Percentiles rank a stretch among this genome's conserved stretches.
Evolutionary conservation across 1,140 invertebrate species (phyloP).

Genomic region (Samia ricini): DNA sequence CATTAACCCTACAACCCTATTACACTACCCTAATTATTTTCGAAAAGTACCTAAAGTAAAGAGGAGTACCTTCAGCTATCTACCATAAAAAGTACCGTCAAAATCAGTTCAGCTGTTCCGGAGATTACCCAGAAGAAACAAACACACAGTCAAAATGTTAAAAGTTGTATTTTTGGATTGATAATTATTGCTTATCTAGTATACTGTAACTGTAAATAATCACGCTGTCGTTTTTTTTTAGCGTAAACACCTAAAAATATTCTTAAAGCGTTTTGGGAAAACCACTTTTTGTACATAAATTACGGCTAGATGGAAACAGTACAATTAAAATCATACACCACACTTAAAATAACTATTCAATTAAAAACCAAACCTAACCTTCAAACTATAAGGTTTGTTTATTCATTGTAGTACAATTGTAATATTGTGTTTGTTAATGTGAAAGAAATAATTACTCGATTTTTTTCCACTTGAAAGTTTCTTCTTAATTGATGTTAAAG

Average conservation of each 20-base stretch:
- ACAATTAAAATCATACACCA: background rate
- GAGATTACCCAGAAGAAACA: too few species aligned
- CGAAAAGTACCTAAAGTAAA: too few species aligned
- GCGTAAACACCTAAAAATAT: conserved; percentile 35
- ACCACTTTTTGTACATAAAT: conserved; percentile 13
- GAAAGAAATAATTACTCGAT: conserved; percentile 23
- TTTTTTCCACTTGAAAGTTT: conserved; percentile 22
- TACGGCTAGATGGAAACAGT: conserved; percentile 15
- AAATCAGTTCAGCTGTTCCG: too few species aligned
- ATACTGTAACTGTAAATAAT: too few species aligned
- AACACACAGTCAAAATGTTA: too few species aligned
- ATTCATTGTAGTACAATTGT: background rate
- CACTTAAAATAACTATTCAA: background rate
- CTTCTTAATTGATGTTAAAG: conserved; percentile 25
- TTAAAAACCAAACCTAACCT: conserved; percentile 6
- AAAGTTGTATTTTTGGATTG: too few species aligned
- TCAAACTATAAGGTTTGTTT: conserved; percentile 4
- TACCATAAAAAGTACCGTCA: too few species aligned
- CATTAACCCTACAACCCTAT: too few species aligned
- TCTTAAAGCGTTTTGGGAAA: conserved; percentile 27
- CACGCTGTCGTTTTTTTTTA: conserved; percentile 42
- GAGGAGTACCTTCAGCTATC: too few species aligned
- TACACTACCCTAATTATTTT: too few species aligned
- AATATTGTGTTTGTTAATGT: conserved; percentile 13
- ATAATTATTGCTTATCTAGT: too few species aligned